These are phyloP conservation scores for Enteromius fasciolatus DNA, from an alignment of 2,797 vertebrate genomes.

Conservation along the genomic window DNA sequence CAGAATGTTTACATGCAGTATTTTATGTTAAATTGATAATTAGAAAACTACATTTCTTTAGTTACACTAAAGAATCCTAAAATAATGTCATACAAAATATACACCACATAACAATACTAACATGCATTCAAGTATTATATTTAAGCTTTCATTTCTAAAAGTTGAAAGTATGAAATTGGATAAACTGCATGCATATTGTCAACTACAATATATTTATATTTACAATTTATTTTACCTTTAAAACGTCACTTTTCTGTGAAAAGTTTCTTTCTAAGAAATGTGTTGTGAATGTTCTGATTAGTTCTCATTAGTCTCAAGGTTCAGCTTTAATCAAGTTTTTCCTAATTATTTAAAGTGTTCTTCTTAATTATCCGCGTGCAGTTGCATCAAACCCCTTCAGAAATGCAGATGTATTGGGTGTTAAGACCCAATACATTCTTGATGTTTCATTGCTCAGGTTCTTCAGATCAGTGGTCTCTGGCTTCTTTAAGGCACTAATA, in stretches of 20 bases:
- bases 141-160: background rate
- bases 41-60: background rate
- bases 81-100: background rate
- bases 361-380: background rate
- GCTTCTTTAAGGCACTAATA: background rate
- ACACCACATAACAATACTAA: background rate
- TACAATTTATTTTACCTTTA: background rate
- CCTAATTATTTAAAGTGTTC: background rate
- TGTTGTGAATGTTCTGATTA: background rate
- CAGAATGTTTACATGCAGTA: background rate
- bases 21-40: background rate
- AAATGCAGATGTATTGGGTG: background rate
- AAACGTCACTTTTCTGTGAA: background rate
- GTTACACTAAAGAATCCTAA: background rate
- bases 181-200: background rate
- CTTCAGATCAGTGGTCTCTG: slow-evolving; percentile 5
- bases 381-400: background rate
- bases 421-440: background rate
- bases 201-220: too few species aligned
- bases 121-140: background rate
- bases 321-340: background rate
- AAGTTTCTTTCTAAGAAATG: background rate
- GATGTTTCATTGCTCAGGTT: background rate
- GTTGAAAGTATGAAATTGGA: background rate
- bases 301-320: background rate